Base-by-base conservation (phyloP, 2,888 invertebrate species). In the Diarsia mendica region DNA sequence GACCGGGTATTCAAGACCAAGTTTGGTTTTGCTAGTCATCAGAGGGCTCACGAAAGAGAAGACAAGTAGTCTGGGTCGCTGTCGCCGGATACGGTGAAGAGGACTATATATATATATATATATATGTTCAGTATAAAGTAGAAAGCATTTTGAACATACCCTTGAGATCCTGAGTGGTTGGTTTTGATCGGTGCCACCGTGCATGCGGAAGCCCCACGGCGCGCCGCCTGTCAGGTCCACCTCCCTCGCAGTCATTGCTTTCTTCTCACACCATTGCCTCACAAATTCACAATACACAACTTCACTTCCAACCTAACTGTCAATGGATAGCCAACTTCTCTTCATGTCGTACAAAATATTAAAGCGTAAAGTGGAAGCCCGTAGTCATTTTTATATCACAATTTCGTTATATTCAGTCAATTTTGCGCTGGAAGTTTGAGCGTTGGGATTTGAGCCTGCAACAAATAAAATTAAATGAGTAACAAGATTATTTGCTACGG, bases 161-260 rank as follows among this genome's bases (percentile, higher is more conserved):
- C 98, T 97, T 72, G 98, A 98, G 94, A 98, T 98, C 93, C 97
- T 97, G 80, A 98, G 97, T 78, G 98, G 98, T 93, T 98, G 98
- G 91, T 98, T 97, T 89, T 97, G 97, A 95, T 98, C 98, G 89
- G 97, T 97, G 84, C 98, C 98, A 85, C 98, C 98, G 94, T 98
- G 98, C 97, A 98, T 98, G 86, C 98, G 97, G 96, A 98, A 98
- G 90, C 98, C 98, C 98, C 98, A 98, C 87, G 98, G 98, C 93
- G 98, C 97, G 84, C 98, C 98, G 88, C 98, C 98, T 91, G 97
- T 97, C 92, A 98, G 96, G 92, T 97, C 97, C 93, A 98, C 98
- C 95, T 97, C 97, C 89, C 97, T 96, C 86, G 97, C 96, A 91
- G 97, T 97, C 98, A 98, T 98, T 91, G 92, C 94, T 86, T 84